Evolutionary conservation across 2,113 vertebrate species (phyloP).

Genomic region (Oncorhynchus clarkii): DNA sequence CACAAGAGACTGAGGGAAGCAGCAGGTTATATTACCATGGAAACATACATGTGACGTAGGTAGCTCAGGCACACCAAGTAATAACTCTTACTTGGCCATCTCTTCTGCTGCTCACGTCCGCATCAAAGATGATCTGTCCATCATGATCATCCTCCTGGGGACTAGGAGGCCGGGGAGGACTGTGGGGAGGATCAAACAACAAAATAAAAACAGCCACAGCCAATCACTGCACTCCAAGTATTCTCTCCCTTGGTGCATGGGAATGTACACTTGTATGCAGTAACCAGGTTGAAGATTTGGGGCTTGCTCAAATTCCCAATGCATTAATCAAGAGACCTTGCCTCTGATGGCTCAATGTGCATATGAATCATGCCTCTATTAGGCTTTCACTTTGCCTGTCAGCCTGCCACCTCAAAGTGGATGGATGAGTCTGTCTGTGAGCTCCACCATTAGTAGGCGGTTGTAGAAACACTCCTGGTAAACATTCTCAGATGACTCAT

Average conservation of each 20-base stretch:
- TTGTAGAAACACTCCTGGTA: constrained; percentile 5
- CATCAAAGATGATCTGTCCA: constrained; percentile 93
- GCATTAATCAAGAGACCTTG: no score
- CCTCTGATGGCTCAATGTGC: no score
- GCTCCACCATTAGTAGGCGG: not conserved
- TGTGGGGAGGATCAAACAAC: constrained; percentile 46
- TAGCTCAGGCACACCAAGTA: not conserved
- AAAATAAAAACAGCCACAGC: not conserved
- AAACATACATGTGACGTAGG: constrained; percentile 39
- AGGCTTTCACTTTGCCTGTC: no score
- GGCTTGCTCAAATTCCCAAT: not conserved
- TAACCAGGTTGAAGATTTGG: not conserved
- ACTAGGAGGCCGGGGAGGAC: constrained; percentile 81
- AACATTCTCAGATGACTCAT: constrained; percentile 50
- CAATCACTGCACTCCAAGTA: constrained; percentile 51
- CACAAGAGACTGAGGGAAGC: not conserved
- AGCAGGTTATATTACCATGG: constrained; percentile 32
- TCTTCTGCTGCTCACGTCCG: constrained; percentile 86
- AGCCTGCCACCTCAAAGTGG: no score
- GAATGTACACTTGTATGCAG: not conserved
- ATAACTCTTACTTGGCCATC: constrained; percentile 85
- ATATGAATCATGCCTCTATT: not conserved
- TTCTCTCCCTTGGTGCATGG: not conserved
- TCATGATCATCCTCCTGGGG: constrained; percentile 92
- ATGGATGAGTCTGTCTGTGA: not conserved